Conservation (phyloP, 2,888 invertebrate species). For the Mesorhabditis belari region DNA sequence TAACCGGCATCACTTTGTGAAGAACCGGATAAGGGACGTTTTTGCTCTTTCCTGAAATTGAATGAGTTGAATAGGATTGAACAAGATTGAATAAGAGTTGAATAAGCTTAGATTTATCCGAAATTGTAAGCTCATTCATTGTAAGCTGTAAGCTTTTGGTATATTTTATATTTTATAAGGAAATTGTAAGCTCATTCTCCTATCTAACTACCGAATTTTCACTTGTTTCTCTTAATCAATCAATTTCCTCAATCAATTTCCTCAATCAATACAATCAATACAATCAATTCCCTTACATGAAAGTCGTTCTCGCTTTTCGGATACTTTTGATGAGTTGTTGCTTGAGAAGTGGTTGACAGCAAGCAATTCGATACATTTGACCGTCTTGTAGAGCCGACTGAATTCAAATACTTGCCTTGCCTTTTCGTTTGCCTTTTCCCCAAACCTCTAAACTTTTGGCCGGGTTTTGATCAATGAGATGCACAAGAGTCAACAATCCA, state of each 20-base stretch:
- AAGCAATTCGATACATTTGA: conserved; percentile 24
- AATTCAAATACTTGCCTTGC: not conserved
- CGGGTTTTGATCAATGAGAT: conserved; percentile 23
- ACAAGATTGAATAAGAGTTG: too few relatives aligned
- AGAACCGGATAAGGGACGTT: conserved; percentile 34
- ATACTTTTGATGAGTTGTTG: conserved; percentile 26
- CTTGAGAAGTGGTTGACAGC: conserved; percentile 27
- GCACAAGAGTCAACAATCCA: conserved; percentile 14
- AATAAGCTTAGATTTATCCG: too few relatives aligned
- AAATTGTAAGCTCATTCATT: too few relatives aligned
- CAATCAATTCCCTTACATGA: too few relatives aligned
- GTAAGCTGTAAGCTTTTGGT: too few relatives aligned
- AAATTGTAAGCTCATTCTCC: too few relatives aligned
- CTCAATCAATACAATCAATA: not conserved
- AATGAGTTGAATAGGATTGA: not conserved
- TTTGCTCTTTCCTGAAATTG: conserved; percentile 12
- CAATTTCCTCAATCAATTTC: not conserved
- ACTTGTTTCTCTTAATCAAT: not conserved
- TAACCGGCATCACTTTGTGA: conserved; percentile 37
- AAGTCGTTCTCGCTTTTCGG: conserved; percentile 21
- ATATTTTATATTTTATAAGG: too few relatives aligned
- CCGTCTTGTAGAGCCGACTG: conserved; percentile 5
- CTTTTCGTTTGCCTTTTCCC: too few relatives aligned
- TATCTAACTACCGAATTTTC: too few relatives aligned
- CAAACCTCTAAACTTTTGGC: not conserved